Percentiles rank a stretch among this genome's conserved stretches.
These are phyloP conservation scores for Leistus spinibarbis DNA, from an alignment of 2,888 invertebrate species.

Conservation along the genomic window DNA sequence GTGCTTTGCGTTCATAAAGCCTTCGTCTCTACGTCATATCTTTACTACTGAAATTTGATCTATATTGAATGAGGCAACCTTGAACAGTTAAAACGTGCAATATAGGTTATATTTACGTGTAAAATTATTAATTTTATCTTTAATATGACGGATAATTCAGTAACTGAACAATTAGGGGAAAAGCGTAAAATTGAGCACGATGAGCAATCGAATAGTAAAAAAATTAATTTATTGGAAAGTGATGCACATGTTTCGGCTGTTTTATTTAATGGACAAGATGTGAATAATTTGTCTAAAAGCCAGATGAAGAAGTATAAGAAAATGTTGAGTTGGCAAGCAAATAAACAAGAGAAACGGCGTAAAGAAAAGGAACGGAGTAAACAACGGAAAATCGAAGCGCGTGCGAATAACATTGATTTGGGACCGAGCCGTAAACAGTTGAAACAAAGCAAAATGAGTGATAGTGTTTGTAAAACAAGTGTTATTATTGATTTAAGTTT, in stretches of 20 bases:
- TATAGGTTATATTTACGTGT: no score
- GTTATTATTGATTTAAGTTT: constrained; percentile 91
- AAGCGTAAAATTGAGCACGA: constrained; percentile 8
- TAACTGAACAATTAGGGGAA: background rate
- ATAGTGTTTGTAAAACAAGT: constrained; percentile 70
- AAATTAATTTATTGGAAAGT: constrained; percentile 1
- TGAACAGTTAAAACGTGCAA: no score
- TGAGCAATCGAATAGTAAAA: background rate
- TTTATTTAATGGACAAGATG: constrained; percentile 54
- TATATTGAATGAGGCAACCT: no score
- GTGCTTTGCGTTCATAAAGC: no score
- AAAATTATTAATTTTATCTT: background rate
- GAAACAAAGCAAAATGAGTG: constrained; percentile 73
- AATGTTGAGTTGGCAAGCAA: constrained; percentile 74
- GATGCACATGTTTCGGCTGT: background rate
- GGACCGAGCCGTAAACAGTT: constrained; percentile 82
- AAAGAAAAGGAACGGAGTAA: constrained; percentile 76
- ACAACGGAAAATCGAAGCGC: constrained; percentile 71
- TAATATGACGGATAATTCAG: background rate
- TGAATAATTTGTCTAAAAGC: constrained; percentile 54
- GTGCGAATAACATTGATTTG: constrained; percentile 71
- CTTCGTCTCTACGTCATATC: no score
- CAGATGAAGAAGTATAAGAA: constrained; percentile 60
- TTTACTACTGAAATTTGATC: no score
- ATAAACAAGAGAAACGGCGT: constrained; percentile 71